Conservation (phyloP, 2,113 vertebrate genomes). For the Tichodroma muraria region DNA sequence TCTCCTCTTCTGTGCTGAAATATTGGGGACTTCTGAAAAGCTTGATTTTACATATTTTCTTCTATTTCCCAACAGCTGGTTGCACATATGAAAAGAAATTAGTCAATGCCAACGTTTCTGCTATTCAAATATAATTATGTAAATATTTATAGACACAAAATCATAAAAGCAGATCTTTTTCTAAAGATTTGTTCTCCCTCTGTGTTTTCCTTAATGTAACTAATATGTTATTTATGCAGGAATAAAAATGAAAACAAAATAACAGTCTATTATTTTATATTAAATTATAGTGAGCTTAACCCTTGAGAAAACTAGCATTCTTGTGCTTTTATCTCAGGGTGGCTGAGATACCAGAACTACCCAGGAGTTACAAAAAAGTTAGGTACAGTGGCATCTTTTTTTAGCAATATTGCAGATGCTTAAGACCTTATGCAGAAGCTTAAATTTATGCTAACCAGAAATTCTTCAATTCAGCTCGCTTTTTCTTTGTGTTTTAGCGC, state of each 20-base stretch:
- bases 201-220: background rate
- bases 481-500: background rate
- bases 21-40: background rate
- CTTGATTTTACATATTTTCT: background rate
- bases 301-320: background rate
- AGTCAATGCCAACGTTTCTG: background rate
- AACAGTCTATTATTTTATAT: background rate
- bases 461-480: background rate
- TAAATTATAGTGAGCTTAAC: background rate
- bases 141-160: background rate
- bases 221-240: background rate
- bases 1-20: background rate
- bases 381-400: background rate
- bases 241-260: background rate
- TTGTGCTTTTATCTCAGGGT: background rate
- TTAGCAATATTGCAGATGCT: background rate
- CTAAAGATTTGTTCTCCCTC: background rate
- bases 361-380: background rate
- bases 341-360: background rate
- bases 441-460: background rate
- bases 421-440: background rate
- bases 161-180: background rate
- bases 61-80: background rate
- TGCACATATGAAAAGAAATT: background rate
- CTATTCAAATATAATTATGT: background rate